These are phyloP conservation scores for Vespertilio murinus DNA, from an alignment of 2,797 vertebrate species.

Conservation along the genomic window DNA sequence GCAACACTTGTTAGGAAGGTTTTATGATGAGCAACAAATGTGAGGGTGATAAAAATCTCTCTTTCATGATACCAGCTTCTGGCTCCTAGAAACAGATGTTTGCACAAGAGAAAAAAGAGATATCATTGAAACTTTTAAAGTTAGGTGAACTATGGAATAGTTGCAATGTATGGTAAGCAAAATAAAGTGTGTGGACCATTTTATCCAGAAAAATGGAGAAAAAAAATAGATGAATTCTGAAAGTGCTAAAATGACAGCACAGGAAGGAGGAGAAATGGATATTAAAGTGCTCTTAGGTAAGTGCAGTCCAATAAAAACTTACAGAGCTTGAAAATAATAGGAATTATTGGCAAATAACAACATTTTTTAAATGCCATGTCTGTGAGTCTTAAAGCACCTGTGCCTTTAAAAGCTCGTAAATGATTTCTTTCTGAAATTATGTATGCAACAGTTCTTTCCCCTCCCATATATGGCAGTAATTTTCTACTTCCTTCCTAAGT, in stretches of 20 bases:
- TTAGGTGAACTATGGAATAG: not conserved
- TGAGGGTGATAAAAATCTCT: slow-evolving; percentile 27
- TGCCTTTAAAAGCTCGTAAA: slow-evolving; percentile 12
- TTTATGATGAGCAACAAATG: slow-evolving; percentile 48
- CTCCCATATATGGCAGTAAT: not conserved
- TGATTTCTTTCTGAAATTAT: slow-evolving; percentile 36
- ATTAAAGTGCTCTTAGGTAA: not conserved
- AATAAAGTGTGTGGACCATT: slow-evolving; percentile 4
- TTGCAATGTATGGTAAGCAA: slow-evolving; percentile 35
- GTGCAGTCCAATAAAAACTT: not conserved
- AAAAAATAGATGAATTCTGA: not conserved
- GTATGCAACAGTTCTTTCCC: not conserved
- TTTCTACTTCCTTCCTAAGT: slow-evolving; percentile 44
- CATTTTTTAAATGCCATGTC: not conserved
- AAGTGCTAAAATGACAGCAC: not conserved
- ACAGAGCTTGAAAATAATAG: not conserved
- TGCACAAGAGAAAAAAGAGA: not conserved
- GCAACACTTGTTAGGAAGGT: not conserved
- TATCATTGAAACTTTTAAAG: slow-evolving; percentile 45
- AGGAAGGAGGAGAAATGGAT: not conserved
- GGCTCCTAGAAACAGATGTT: slow-evolving; percentile 56
- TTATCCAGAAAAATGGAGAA: not conserved
- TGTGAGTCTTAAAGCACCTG: not conserved
- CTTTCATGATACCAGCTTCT: slow-evolving; percentile 56
- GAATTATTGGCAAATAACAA: not conserved